A percentile compares a stretch with the other conserved stretches of the same genome.
Conservation (phyloP, 2,797 vertebrate species). For the Epinephelus malabaricus region DNA sequence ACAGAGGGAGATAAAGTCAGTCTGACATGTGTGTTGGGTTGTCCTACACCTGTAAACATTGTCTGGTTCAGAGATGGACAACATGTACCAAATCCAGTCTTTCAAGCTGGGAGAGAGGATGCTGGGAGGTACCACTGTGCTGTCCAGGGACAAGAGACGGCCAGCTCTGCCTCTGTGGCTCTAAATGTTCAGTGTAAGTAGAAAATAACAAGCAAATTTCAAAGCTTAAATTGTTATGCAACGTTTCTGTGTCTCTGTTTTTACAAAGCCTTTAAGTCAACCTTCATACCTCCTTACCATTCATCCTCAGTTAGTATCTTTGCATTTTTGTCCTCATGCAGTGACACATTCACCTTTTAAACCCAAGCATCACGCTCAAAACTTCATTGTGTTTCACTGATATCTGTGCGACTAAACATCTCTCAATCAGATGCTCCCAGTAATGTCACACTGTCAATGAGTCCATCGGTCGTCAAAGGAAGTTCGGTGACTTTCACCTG, state of each 20-base stretch:
- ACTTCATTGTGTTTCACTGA: background rate
- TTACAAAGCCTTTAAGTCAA: background rate
- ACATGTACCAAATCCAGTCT: background rate
- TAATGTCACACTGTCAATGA: slow-evolving; percentile 57
- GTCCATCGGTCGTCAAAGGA: slow-evolving; percentile 44
- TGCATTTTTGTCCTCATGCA: too few species aligned
- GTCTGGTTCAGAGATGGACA: slow-evolving; percentile 69
- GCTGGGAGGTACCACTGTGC: slow-evolving; percentile 72
- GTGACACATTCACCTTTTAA: too few species aligned
- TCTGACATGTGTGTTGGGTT: slow-evolving; percentile 56
- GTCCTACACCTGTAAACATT: background rate
- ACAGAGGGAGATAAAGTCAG: slow-evolving; percentile 59
- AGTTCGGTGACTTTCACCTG: slow-evolving; percentile 57
- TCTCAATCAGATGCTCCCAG: slow-evolving; percentile 64
- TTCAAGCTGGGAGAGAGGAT: slow-evolving; percentile 61
- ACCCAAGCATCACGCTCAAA: too few species aligned
- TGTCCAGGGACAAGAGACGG: slow-evolving; percentile 1
- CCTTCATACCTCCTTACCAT: background rate
- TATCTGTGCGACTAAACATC: background rate
- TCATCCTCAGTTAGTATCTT: too few species aligned
- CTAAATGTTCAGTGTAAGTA: slow-evolving; percentile 73
- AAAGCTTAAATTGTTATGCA: background rate
- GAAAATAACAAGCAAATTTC: background rate
- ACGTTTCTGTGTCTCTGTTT: background rate
- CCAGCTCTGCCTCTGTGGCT: slow-evolving; percentile 54